Evolutionary conservation across 2,888 invertebrate genomes (phyloP).

Genomic region (Leptothorax acervorum): DNA sequence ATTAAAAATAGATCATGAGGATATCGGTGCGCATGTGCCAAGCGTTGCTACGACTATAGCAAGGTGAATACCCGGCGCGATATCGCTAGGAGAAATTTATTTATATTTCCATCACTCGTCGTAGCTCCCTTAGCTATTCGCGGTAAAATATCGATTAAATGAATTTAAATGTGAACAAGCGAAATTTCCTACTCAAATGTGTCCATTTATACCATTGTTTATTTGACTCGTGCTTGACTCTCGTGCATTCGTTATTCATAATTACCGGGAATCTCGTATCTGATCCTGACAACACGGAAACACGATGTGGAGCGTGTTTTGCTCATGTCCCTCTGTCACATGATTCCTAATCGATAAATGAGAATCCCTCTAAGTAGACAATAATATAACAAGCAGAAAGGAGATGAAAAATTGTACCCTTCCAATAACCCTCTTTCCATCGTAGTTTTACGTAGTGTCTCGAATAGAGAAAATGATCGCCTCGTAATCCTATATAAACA

Average conservation of each 20-base stretch:
- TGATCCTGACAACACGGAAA: constrained; percentile 22
- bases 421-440: constrained; percentile 38
- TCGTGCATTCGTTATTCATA: constrained; percentile 20
- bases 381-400: constrained; percentile 27
- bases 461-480: constrained; percentile 68
- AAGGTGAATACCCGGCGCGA: constrained; percentile 13
- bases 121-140: background rate
- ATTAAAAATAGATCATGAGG: constrained; percentile 29
- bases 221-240: background rate
- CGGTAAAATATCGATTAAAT: constrained; percentile 21
- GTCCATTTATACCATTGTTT: background rate
- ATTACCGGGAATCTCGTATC: constrained; percentile 23
- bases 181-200: background rate
- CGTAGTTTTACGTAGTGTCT: constrained; percentile 44
- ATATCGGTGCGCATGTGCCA: background rate
- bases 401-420: constrained; percentile 59
- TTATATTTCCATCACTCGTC: background rate
- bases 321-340: constrained; percentile 20
- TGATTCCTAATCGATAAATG: constrained; percentile 60
- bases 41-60: background rate
- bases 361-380: constrained; percentile 55
- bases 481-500: constrained; percentile 78
- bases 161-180: background rate
- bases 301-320: background rate
- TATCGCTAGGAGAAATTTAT: constrained; percentile 11